Base-by-base conservation (phyloP, 2,888 invertebrate species). In the Cerceris rybyensis region DNA sequence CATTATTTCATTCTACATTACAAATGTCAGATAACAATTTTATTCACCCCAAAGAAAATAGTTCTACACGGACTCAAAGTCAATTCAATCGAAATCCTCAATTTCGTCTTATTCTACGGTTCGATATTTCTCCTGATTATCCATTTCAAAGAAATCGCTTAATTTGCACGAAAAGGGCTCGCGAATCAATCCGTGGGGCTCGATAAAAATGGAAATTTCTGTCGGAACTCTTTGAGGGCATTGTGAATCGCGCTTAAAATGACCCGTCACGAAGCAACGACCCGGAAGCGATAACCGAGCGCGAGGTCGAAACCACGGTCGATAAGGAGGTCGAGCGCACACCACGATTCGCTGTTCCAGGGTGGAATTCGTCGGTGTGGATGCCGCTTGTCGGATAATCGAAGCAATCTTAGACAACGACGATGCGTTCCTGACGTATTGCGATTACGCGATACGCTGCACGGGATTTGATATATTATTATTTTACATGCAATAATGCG, bases 291-390 rank as follows among this genome's bases (percentile, higher is more conserved):
- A 88, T 88, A 89, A 87, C 77, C 86, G 72, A 69, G 78, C 74
- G 83, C 81, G 82, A 85, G 88, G 87, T 87, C 85, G 88, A 88
- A 87, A 84, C 84, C 80, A 73, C 83, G 87, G 84, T 89, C 90
- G 90, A 89, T 90, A 89, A 90, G 83, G 85, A 87, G 87, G 85
- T 86, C 86, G 88, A 83, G 78, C 85, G 83, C 82, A 84, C 80
- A 80, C 79, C 65, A 73, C 57, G 75, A 39, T 66, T 66, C 70
- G 28, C 65, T 72, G 78, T 72, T 78, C 65, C 80, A 73, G 75
- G 78, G 65, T 80, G 72, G 68, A 74, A 74, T 72, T 50, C 28
- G 71, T 81, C 66, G 67, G 67, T 79, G 75, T 83, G 71, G 63
- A 78, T 70, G 66, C 57, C 58, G 70, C 75, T 75, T 75, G 75